A percentile compares a stretch with the other conserved stretches of the same genome.
phyloP scores from a whole-genome alignment of 2,113 vertebrate genomes.

The Mellivora capensis region DNA sequence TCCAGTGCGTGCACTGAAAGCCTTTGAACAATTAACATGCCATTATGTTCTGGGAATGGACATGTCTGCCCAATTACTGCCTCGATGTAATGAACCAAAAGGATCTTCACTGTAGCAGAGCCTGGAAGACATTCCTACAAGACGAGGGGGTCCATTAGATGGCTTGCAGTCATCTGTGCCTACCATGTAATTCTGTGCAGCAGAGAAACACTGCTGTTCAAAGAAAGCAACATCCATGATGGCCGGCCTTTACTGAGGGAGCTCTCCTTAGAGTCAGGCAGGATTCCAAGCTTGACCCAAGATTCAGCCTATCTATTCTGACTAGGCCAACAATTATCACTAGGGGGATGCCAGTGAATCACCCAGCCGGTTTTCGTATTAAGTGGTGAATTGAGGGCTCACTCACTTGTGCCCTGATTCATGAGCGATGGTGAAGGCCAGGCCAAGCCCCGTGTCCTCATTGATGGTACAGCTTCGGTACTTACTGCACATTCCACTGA shows the following conservation, averaged over 20 bases:
- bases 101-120: neutral
- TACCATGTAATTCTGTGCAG: too few relatives aligned
- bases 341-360: neutral
- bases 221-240: neutral
- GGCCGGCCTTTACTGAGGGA: neutral
- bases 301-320: neutral
- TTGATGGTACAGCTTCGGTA: slow-evolving; percentile 99
- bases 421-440: slow-evolving; percentile 98
- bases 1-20: neutral
- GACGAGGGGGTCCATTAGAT: neutral
- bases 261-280: neutral
- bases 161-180: neutral
- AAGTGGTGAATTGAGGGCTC: neutral
- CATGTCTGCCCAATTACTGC: neutral
- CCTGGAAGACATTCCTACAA: neutral
- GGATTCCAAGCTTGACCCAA: neutral
- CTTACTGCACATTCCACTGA: slow-evolving; percentile 99
- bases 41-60: neutral
- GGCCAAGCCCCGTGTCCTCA: slow-evolving; percentile 95
- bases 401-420: slow-evolving; percentile 99
- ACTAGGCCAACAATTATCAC: neutral
- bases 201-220: neutral
- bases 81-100: neutral
- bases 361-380: neutral
- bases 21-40: neutral